Evolutionary conservation across 1,140 invertebrate genomes (phyloP).

Genomic region (Drosophila busckii): DNA sequence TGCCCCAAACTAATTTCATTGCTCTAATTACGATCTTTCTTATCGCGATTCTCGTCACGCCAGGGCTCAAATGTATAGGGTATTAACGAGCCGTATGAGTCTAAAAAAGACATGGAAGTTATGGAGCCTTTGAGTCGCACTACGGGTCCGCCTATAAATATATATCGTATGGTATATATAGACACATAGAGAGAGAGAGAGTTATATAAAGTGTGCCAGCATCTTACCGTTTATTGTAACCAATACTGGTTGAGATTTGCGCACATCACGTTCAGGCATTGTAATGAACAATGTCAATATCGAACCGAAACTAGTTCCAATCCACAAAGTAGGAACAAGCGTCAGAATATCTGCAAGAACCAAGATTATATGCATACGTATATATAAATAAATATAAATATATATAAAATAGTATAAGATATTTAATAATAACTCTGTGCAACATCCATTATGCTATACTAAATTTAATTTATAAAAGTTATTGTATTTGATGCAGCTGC

Average conservation of each 20-base stretch:
- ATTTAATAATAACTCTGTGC: no score
- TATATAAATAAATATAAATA: background rate
- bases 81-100: slow-evolving; percentile 93
- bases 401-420: background rate
- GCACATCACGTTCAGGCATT: slow-evolving; percentile 88
- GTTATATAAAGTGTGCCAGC: background rate
- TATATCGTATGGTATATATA: background rate
- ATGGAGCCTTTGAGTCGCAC: slow-evolving; percentile 97
- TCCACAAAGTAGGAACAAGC: slow-evolving; percentile 91
- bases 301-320: slow-evolving; percentile 96
- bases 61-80: slow-evolving; percentile 91
- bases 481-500: no score
- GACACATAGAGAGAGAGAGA: background rate
- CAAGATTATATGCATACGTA: background rate
- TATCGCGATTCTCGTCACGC: slow-evolving; percentile 88
- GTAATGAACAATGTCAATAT: slow-evolving; percentile 94
- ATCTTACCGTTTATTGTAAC: slow-evolving; percentile 92
- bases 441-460: no score
- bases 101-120: slow-evolving; percentile 95
- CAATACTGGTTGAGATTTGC: slow-evolving; percentile 92
- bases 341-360: slow-evolving; percentile 59
- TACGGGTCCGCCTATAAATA: slow-evolving; percentile 88
- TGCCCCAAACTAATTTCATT: background rate
- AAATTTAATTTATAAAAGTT: no score
- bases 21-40: slow-evolving; percentile 83